phyloP scores from a whole-genome alignment of 1,140 invertebrate genomes.

The Thaumatotibia leucotreta region DNA sequence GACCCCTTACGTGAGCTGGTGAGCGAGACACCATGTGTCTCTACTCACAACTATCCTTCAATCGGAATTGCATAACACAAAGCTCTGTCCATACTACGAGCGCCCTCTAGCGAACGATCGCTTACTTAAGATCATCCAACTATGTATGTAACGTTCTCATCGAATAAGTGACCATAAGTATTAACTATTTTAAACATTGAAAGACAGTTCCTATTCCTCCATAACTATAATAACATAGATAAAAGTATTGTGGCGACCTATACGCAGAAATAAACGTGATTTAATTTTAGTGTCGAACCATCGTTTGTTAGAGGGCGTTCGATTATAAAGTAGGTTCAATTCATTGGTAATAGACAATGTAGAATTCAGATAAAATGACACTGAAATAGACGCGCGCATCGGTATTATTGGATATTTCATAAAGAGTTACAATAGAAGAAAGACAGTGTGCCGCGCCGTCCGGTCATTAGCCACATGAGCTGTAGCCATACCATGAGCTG shows the following conservation, averaged over 20 bases:
- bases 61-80: slow-evolving; percentile 50
- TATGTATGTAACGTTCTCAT: neutral
- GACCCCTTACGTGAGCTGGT: slow-evolving; percentile 17
- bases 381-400: neutral
- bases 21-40: slow-evolving; percentile 27
- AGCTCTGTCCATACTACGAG: slow-evolving; percentile 42
- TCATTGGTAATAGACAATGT: slow-evolving; percentile 9
- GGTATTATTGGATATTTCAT: slow-evolving; percentile 6
- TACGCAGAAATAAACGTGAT: neutral
- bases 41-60: slow-evolving; percentile 49
- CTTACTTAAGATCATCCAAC: neutral
- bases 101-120: slow-evolving; percentile 35
- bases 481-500: no score
- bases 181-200: slow-evolving; percentile 35
- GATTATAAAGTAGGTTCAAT: slow-evolving; percentile 14
- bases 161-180: slow-evolving; percentile 11
- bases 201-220: slow-evolving; percentile 65
- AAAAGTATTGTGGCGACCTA: neutral
- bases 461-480: no score
- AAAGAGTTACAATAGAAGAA: neutral
- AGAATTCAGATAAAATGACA: neutral
- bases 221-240: neutral
- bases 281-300: slow-evolving; percentile 29
- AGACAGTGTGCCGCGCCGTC: no score
- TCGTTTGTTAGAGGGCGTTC: slow-evolving; percentile 37